Percentiles rank a stretch among this genome's conserved stretches.
Conservation (phyloP, 2,797 vertebrate genomes). For the Coregonus ussuriensis region DNA sequence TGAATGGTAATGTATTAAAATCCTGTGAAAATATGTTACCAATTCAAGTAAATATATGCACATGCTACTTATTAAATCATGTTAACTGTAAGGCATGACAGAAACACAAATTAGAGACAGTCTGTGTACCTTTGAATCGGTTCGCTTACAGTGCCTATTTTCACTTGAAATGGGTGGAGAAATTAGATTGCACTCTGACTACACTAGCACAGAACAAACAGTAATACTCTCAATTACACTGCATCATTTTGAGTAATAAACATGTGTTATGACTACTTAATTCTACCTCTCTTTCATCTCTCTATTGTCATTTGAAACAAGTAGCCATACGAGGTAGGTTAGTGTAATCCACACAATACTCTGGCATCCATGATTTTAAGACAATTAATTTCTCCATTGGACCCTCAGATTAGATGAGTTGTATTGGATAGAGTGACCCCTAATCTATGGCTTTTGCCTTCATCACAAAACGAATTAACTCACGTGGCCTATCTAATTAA, state of each 20-base stretch:
- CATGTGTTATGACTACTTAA: neutral
- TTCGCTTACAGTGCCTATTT: neutral
- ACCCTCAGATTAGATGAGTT: neutral
- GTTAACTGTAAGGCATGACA: slow-evolving; percentile 48
- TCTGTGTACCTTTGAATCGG: neutral
- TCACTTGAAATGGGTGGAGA: neutral
- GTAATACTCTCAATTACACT: neutral
- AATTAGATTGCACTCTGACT: neutral
- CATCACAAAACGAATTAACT: neutral
- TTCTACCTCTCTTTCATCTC: neutral
- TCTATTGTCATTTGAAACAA: neutral
- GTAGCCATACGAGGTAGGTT: neutral
- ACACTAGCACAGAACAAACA: neutral
- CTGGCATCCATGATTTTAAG: slow-evolving; percentile 1
- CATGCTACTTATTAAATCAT: slow-evolving; percentile 60
- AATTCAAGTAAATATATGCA: slow-evolving; percentile 61
- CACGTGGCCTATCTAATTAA: neutral
- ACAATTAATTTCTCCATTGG: neutral
- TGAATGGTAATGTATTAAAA: slow-evolving; percentile 63
- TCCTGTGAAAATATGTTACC: slow-evolving; percentile 59
- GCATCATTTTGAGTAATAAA: neutral
- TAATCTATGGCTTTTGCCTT: neutral
- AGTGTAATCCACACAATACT: slow-evolving; percentile 4
- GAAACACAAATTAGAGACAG: slow-evolving; percentile 42
- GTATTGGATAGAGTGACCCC: neutral